Evolutionary conservation across 2,797 vertebrate species (phyloP), one percentile per base, ranked within the genome.

Genomic region (Acropternis orthonyx): DNA sequence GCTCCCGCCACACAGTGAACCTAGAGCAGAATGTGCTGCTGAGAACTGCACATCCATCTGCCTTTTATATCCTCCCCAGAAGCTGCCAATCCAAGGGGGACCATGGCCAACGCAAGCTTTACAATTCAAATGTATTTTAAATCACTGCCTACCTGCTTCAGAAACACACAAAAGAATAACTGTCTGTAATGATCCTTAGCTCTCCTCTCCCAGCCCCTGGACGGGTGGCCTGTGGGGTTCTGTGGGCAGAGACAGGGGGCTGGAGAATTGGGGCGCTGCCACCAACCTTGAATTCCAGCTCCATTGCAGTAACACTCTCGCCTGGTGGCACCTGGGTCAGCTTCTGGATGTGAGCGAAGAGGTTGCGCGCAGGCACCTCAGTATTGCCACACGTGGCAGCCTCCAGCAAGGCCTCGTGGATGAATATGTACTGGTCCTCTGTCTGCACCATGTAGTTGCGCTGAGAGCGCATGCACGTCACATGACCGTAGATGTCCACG

Each of bases 401-500:
- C 95, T 99, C 99, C 85, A 99, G 98, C 96, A 99, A 98, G 19
- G 99, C 99, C 96, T 99, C 99, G 0, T 99, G 99, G 96, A 99
- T 99, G 97, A 99, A 99, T 92, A 99, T 97, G 58, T 99, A 99
- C 96, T 99, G 99, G 96, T 99, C 99, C 97, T 99, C 99, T 0
- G 99, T 99, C 97, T 99, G 99, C 67, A 99, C 99, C 99, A 99
- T 99, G 97, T 99, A 99, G 98, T 99, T 99, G 85, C 99, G 98
- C 98, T 99, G 99, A 5, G 99, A 98, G 15, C 99, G 98, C 99
- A 99, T 99, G 97, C 99, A 99, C 0, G 99, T 99, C 97, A 99
- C 99, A 1, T 99, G 99, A 81, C 99, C 99, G 0, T 99, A 99
- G 97, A 99, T 98, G 97, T 99, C 99, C 55, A 99, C 99, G 0